These are phyloP conservation scores for Cabera pusaria DNA, from an alignment of 2,888 invertebrate genomes.

Conservation along the genomic window DNA sequence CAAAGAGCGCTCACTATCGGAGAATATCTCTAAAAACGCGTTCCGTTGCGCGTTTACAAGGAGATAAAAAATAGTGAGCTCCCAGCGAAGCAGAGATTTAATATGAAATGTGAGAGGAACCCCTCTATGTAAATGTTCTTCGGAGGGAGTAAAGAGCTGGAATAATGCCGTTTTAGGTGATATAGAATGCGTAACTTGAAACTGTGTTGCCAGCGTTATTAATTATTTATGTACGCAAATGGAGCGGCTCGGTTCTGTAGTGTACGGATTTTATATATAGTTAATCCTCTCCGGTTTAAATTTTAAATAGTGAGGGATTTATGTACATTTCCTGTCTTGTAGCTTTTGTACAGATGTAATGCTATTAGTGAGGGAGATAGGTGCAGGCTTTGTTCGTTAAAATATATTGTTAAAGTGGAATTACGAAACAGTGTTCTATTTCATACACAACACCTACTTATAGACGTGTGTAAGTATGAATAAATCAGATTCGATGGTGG, in stretches of 20 bases:
- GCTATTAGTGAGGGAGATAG: too few species aligned
- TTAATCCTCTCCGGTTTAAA: conserved; percentile 32
- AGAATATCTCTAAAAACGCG: conserved; percentile 45
- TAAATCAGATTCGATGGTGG: too few species aligned
- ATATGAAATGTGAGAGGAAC: conserved; percentile 38
- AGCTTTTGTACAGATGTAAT: background rate
- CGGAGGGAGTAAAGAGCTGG: conserved; percentile 21
- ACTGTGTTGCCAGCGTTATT: conserved; percentile 30
- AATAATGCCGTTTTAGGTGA: conserved; percentile 25
- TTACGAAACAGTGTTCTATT: too few species aligned
- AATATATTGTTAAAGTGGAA: too few species aligned
- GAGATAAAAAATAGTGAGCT: conserved; percentile 37
- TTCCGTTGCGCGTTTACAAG: conserved; percentile 41
- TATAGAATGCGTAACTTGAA: conserved; percentile 29
- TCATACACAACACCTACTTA: too few species aligned
- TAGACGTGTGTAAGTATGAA: too few species aligned
- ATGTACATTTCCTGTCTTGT: conserved; percentile 7
- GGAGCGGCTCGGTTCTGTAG: conserved; percentile 32
- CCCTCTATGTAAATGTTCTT: conserved; percentile 32
- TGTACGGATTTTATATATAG: conserved; percentile 33
- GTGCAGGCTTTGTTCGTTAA: too few species aligned
- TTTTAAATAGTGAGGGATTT: conserved; percentile 26
- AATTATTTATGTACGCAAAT: conserved; percentile 36
- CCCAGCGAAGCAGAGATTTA: conserved; percentile 36
- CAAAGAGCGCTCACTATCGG: conserved; percentile 42